Evolutionary conservation across 92 coral and sea anemone species (phyloP), one percentile per base, ranked within the genome.

Genomic region (Paramuricea clavata): DNA sequence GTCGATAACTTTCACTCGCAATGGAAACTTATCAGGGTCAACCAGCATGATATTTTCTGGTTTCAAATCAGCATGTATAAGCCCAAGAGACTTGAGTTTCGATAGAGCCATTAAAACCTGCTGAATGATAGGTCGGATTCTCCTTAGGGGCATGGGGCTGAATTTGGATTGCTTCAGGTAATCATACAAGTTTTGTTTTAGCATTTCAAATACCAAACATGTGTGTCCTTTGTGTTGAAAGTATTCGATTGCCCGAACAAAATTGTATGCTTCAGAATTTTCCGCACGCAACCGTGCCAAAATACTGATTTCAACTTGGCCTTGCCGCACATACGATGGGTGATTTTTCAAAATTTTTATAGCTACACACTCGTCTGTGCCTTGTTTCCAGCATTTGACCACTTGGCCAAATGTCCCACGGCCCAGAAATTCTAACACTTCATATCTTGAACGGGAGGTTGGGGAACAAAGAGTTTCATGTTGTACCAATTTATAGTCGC

Each of bases 341-440:
- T 97, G 99, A 81, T 97, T 98, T 76, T 97, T 97, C 39, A 97
- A 85, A 77, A 97, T 93, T 74, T 97, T 97, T 59, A 97, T 97
- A 26, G 99, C 99, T 36, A 91, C 94, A 27, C 95, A 77, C 69
- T 97, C 99, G 70, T 97, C 93, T 1, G 99, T 94, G 75, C 99
- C 99, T 72, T 94, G 95, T 56, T 97, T 97, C 99, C 99, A 97
- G 70, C 99, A 97, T 84, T 97, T 97, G 30, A 97, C 86, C 39
- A 97, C 99, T 86, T 97, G 99, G 42, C 99, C 99, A 54, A 97
- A 97, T 6, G 99, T 97, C 47, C 99, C 99, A 21, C 99, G 98
- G 49, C 99, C 99, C 12, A 97, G 95, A 78, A 97, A 97, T 39
- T 97, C 99, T 12, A 97, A 87, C 8, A 97, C 94, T 78, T 97